phyloP scores from a whole-genome alignment of 1,140 invertebrate species.

The Halictus rubicundus region DNA sequence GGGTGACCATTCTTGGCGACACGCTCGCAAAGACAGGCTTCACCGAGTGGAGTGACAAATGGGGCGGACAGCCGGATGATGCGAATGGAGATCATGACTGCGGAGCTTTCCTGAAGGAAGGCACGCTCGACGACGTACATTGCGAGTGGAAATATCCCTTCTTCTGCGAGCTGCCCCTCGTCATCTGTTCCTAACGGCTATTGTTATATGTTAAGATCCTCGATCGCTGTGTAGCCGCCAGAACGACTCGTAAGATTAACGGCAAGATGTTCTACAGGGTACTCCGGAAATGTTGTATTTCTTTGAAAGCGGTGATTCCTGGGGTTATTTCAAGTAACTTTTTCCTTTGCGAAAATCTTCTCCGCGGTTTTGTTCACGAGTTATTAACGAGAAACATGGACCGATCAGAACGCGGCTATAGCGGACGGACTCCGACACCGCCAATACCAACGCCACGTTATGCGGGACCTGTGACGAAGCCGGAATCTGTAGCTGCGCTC shows the following conservation, averaged over 20 bases:
- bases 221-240: too few species aligned
- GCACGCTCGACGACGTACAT: slow-evolving; percentile 73
- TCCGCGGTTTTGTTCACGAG: too few species aligned
- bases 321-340: too few species aligned
- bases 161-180: slow-evolving; percentile 67
- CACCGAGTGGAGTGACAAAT: slow-evolving; percentile 74
- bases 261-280: not conserved
- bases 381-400: too few species aligned
- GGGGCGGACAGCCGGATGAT: slow-evolving; percentile 76
- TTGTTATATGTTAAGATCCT: not conserved
- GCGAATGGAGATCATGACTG: slow-evolving; percentile 75
- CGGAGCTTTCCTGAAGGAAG: slow-evolving; percentile 72
- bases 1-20: slow-evolving; percentile 75
- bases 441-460: too few species aligned
- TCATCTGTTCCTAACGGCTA: not conserved
- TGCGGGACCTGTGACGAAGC: too few species aligned
- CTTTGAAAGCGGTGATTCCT: too few species aligned
- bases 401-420: too few species aligned
- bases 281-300: too few species aligned
- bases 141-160: slow-evolving; percentile 73
- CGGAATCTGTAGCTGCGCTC: too few species aligned
- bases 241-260: not conserved
- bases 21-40: slow-evolving; percentile 76
- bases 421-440: too few species aligned
- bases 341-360: too few species aligned